phyloP scores from a whole-genome alignment of 2,113 vertebrate species.

The Geococcyx californianus region DNA sequence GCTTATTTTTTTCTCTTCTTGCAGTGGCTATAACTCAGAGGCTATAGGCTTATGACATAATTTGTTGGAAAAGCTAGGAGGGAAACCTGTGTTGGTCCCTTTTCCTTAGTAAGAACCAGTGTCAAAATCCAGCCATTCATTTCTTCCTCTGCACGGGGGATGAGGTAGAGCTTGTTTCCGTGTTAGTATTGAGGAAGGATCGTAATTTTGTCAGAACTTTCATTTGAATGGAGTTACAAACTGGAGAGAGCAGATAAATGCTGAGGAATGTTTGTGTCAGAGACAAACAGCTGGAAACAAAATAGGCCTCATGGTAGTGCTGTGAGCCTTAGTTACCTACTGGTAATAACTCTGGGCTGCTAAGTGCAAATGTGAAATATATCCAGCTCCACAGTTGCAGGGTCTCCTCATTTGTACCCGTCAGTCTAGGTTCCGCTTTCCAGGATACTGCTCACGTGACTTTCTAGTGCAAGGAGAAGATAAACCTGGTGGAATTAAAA shows the following conservation, averaged over 20 bases:
- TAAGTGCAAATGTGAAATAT: neutral
- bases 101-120: neutral
- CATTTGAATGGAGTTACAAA: neutral
- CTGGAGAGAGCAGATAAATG: neutral
- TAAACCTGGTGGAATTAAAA: neutral
- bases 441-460: neutral
- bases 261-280: neutral
- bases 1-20: neutral
- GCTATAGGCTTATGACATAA: neutral
- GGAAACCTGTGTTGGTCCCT: neutral
- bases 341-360: neutral
- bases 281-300: neutral
- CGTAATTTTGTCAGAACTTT: neutral
- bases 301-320: neutral
- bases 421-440: neutral
- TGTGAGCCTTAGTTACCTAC: neutral
- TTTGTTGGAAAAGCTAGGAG: neutral
- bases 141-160: neutral
- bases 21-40: neutral
- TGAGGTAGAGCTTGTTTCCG: neutral
- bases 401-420: neutral
- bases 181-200: neutral
- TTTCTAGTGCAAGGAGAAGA: neutral
- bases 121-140: accelerated
- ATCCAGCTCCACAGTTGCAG: neutral